Evolutionary conservation across 1,140 invertebrate genomes (phyloP).

Genomic region (Drosophila sproati): DNA sequence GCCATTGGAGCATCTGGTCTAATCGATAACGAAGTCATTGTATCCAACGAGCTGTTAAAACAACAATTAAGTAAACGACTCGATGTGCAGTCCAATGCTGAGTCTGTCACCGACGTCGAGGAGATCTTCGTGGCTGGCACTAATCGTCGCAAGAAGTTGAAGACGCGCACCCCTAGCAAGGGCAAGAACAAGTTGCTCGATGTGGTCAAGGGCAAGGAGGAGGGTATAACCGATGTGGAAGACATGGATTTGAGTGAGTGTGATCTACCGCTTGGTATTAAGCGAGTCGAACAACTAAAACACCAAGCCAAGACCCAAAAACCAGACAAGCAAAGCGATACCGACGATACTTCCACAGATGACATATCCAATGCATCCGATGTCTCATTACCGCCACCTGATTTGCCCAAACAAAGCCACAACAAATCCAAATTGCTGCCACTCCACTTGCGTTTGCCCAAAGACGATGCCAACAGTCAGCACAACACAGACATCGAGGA

Average conservation of each 20-base stretch:
- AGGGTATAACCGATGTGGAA: constrained; percentile 85
- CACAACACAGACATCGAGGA: constrained; percentile 86
- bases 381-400: constrained; percentile 16
- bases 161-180: constrained; percentile 72
- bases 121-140: constrained; percentile 84
- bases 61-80: constrained; percentile 66
- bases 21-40: constrained; percentile 74
- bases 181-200: constrained; percentile 72
- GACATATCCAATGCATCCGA: constrained; percentile 67
- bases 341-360: constrained; percentile 73
- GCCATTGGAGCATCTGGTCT: constrained; percentile 33
- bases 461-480: constrained; percentile 62
- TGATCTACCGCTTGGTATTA: constrained; percentile 62
- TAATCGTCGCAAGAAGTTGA: constrained; percentile 77
- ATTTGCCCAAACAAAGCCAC: constrained; percentile 26
- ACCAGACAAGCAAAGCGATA: constrained; percentile 52
- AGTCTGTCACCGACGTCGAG: constrained; percentile 86
- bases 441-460: constrained; percentile 54
- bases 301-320: constrained; percentile 39
- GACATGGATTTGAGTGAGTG: constrained; percentile 86
- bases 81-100: constrained; percentile 70
- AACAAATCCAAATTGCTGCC: constrained; percentile 50
- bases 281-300: constrained; percentile 70
- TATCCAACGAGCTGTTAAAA: constrained; percentile 75
- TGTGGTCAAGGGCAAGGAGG: constrained; percentile 53